Percentiles rank a stretch among this genome's conserved stretches.
Evolutionary conservation across 1,140 invertebrate species (phyloP).

Genomic region (Plodia interpunctella): DNA sequence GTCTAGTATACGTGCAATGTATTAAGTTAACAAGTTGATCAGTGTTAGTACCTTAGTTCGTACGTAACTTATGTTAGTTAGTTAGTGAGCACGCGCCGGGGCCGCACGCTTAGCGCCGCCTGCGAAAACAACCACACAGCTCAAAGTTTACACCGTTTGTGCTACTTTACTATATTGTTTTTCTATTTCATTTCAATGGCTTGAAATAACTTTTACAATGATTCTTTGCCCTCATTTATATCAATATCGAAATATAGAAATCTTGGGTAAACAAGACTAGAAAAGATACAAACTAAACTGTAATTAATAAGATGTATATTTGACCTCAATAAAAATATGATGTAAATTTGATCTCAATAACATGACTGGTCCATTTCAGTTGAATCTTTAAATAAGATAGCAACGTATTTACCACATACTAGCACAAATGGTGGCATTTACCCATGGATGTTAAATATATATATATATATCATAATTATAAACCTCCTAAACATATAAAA

Average conservation of each 20-base stretch:
- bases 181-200: too few species aligned
- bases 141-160: constrained; percentile 29
- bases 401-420: not conserved
- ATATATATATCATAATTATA: not conserved
- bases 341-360: too few species aligned
- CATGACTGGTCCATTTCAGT: too few species aligned
- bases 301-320: too few species aligned
- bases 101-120: constrained; percentile 61
- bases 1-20: constrained; percentile 25
- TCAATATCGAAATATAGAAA: too few species aligned
- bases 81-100: constrained; percentile 38
- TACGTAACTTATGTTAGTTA: constrained; percentile 67
- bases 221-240: too few species aligned
- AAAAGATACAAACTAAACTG: too few species aligned
- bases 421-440: not conserved
- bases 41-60: constrained; percentile 67
- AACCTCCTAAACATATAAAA: constrained; percentile 8
- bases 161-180: too few species aligned
- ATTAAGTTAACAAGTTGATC: constrained; percentile 63
- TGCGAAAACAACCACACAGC: constrained; percentile 66
- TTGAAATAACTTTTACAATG: not conserved
- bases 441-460: not conserved
- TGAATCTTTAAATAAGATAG: not conserved
- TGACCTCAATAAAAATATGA: too few species aligned
- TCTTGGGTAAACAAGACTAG: too few species aligned